These are phyloP conservation scores for Menidia menidia DNA, from an alignment of 2,797 vertebrate genomes.

Conservation along the genomic window DNA sequence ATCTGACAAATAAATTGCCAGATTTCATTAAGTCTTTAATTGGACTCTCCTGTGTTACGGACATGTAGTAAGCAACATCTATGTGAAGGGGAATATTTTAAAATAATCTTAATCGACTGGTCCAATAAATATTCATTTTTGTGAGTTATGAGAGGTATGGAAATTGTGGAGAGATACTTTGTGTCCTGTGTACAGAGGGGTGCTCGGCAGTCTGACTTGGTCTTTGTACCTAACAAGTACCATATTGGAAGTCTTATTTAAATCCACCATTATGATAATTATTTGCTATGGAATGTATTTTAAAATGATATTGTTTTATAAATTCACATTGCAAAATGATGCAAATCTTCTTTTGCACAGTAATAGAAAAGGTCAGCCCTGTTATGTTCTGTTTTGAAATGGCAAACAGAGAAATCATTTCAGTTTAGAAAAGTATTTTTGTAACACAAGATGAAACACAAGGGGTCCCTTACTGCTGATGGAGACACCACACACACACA, in stretches of 20 bases:
- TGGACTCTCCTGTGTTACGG: no score
- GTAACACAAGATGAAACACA: slow-evolving; percentile 24
- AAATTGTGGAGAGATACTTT: no score
- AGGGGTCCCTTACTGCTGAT: slow-evolving; percentile 47
- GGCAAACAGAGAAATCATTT: slow-evolving; percentile 27
- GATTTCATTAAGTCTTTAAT: no score
- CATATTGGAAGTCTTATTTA: slow-evolving; percentile 57
- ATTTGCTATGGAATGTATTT: slow-evolving; percentile 10
- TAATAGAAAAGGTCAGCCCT: background rate
- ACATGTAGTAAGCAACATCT: no score
- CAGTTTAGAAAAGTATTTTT: slow-evolving; percentile 21
- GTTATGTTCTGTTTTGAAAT: slow-evolving; percentile 23
- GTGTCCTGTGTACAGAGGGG: slow-evolving; percentile 29
- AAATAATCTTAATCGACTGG: no score
- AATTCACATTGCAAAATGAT: slow-evolving; percentile 21
- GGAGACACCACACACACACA: slow-evolving; percentile 18
- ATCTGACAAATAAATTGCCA: no score
- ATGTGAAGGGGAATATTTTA: no score
- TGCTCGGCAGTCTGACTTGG: slow-evolving; percentile 41
- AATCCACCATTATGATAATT: slow-evolving; percentile 28
- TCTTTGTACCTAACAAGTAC: slow-evolving; percentile 47
- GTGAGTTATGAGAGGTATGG: no score
- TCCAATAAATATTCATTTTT: no score
- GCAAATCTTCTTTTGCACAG: slow-evolving; percentile 20
- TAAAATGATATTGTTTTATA: slow-evolving; percentile 26